Conservation (phyloP, 2,888 invertebrate genomes). For the Macrosiphum euphorbiae region DNA sequence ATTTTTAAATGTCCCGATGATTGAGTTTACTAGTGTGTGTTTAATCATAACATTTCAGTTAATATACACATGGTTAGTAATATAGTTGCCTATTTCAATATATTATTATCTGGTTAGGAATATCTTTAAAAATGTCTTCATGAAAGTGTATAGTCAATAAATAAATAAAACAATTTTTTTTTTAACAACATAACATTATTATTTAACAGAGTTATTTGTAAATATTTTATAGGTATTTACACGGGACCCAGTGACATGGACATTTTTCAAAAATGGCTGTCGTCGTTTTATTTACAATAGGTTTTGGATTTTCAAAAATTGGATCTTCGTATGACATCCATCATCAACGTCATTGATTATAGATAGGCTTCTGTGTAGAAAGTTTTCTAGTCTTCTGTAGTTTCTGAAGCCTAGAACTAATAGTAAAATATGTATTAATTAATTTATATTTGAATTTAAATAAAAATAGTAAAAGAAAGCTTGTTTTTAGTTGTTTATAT, state of each 20-base stretch:
- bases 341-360: not conserved
- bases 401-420: conserved; percentile 53
- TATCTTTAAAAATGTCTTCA: not conserved
- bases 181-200: not conserved
- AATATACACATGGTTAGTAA: not conserved
- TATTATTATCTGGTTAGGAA: not conserved
- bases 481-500: not conserved
- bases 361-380: conserved; percentile 36
- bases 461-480: conserved; percentile 18
- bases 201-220: conserved; percentile 18
- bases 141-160: not conserved
- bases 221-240: conserved; percentile 46
- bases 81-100: not conserved
- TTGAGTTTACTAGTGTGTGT: no score
- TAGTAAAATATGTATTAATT: conserved; percentile 24
- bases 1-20: no score
- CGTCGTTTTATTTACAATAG: conserved; percentile 51
- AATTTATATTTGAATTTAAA: not conserved
- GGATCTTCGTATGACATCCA: conserved; percentile 2
- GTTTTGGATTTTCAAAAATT: not conserved
- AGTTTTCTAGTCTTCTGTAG: conserved; percentile 51
- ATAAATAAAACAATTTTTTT: not conserved
- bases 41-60: no score
- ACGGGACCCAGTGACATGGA: conserved; percentile 37
- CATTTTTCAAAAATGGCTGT: conserved; percentile 51